These are phyloP conservation scores for Typhlichthys eigenmanni DNA, from an alignment of 2,797 vertebrate species.

Conservation along the genomic window DNA sequence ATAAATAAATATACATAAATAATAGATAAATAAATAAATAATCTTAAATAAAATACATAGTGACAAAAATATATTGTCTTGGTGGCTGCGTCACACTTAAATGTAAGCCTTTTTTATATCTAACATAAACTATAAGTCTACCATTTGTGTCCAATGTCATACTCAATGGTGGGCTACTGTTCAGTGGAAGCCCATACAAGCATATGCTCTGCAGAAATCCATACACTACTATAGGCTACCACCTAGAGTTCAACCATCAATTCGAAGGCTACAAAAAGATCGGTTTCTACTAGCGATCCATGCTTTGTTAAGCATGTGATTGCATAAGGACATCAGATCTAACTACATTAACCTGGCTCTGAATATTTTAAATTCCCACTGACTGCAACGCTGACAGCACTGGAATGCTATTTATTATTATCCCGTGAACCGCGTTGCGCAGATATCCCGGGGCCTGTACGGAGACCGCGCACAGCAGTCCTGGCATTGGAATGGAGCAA, in stretches of 20 bases:
- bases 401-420: conserved; percentile 48
- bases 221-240: conserved; percentile 11
- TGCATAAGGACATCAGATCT: conserved; percentile 45
- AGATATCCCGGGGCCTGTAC: conserved; percentile 62
- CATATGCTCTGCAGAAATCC: conserved; percentile 56
- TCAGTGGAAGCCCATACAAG: conserved; percentile 25
- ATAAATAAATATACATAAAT: too few relatives aligned
- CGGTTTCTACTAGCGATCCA: conserved; percentile 25
- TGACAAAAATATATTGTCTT: too few relatives aligned
- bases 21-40: too few relatives aligned
- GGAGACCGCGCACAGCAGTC: conserved; percentile 51
- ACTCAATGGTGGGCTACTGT: conserved; percentile 13
- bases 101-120: too few relatives aligned
- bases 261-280: conserved; percentile 17
- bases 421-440: conserved; percentile 52
- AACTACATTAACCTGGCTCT: conserved; percentile 51
- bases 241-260: conserved; percentile 47
- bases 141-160: not conserved
- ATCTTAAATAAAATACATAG: too few relatives aligned
- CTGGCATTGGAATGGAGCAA: conserved; percentile 46
- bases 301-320: conserved; percentile 57
- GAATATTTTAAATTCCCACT: conserved; percentile 45
- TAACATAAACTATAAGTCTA: too few relatives aligned
- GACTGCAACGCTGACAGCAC: conserved; percentile 47
- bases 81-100: too few relatives aligned